Conservation (phyloP, 1,140 invertebrate genomes). For the Melanaphis sacchari region DNA sequence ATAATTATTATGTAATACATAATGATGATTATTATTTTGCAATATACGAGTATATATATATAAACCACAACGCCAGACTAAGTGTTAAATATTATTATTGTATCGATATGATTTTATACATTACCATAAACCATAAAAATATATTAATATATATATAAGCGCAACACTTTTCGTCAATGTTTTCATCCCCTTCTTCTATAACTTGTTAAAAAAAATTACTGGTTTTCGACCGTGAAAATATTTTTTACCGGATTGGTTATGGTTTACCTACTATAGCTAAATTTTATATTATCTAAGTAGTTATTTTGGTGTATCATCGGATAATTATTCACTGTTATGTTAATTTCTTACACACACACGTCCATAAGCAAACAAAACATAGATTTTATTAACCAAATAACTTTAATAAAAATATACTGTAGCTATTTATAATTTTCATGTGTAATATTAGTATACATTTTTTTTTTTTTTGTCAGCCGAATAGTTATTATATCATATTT, state of each 20-base stretch:
- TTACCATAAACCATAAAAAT: background rate
- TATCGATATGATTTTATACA: constrained; percentile 21
- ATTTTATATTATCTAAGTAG: constrained; percentile 8
- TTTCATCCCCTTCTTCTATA: background rate
- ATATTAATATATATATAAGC: background rate
- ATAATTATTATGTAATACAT: constrained; percentile 9
- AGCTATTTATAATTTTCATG: background rate
- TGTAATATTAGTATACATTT: background rate
- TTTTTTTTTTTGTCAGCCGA: background rate
- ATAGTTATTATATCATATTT: constrained; percentile 2
- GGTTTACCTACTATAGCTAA: constrained; percentile 12
- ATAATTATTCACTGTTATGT: constrained; percentile 16
- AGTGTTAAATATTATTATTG: background rate
- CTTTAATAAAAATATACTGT: background rate
- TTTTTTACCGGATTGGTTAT: background rate
- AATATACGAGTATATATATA: background rate
- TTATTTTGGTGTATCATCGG: background rate
- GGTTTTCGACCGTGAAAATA: background rate
- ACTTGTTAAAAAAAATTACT: background rate
- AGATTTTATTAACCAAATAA: constrained; percentile 8
- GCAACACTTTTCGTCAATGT: background rate
- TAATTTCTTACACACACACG: background rate
- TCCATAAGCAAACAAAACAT: background rate
- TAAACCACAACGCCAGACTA: background rate
- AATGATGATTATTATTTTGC: constrained; percentile 28